A percentile compares a stretch with the other conserved stretches of the same genome.
Evolutionary conservation across 2,888 invertebrate genomes (phyloP).

Genomic region (Troides helena): DNA sequence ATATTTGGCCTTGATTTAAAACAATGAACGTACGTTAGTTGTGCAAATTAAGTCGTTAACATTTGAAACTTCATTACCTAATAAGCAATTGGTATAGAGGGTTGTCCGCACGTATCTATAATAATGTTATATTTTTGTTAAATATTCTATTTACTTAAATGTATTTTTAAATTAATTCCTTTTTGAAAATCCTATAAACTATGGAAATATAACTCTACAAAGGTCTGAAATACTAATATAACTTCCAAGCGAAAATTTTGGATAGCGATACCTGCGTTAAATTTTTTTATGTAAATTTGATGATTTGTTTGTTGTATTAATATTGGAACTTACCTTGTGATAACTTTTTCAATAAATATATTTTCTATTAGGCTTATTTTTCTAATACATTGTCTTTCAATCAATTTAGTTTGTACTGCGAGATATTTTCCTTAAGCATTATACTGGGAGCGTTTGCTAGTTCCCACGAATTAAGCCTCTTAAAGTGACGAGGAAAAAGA

Average conservation of each 20-base stretch:
- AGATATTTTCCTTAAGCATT: neutral
- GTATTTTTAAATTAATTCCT: too few relatives aligned
- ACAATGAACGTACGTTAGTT: neutral
- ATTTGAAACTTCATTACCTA: neutral
- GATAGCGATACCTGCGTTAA: too few relatives aligned
- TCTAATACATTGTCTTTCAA: neutral
- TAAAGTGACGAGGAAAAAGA: conserved; percentile 20
- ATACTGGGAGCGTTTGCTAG: neutral
- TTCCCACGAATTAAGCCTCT: conserved; percentile 1
- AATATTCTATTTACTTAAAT: neutral
- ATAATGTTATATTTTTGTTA: neutral
- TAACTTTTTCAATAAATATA: too few relatives aligned
- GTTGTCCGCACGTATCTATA: neutral
- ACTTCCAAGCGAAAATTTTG: too few relatives aligned
- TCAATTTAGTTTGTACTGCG: neutral
- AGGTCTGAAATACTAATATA: too few relatives aligned
- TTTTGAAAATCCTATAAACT: too few relatives aligned
- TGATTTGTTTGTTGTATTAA: too few relatives aligned
- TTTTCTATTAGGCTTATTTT: neutral
- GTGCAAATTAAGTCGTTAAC: neutral
- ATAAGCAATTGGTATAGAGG: neutral
- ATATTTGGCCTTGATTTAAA: neutral
- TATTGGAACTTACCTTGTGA: too few relatives aligned
- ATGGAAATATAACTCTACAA: too few relatives aligned
- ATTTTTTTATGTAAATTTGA: too few relatives aligned